A percentile compares a stretch with the other conserved stretches of the same genome.
Evolutionary conservation across 2,888 invertebrate species (phyloP).

Genomic region (Xanthorhoe designata): DNA sequence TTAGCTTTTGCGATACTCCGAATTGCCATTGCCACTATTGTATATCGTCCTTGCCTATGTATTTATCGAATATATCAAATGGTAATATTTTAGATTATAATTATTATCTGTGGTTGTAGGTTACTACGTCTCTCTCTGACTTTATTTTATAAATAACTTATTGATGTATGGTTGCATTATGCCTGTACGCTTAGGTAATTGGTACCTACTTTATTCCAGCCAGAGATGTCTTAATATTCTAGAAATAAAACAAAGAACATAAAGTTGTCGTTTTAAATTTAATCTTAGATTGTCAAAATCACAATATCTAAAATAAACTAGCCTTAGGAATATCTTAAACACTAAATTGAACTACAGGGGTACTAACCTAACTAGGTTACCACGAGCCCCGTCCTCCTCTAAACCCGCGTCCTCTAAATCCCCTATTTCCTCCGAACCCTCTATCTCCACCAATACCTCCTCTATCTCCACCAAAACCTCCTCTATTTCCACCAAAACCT

Average conservation of each 20-base stretch:
- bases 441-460: slow-evolving; percentile 41
- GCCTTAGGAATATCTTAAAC: slow-evolving; percentile 9
- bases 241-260: slow-evolving; percentile 34
- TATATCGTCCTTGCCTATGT: too few species aligned
- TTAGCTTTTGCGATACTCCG: too few species aligned
- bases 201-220: too few species aligned
- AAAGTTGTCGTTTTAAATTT: slow-evolving; percentile 23
- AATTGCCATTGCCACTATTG: too few species aligned
- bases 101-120: too few species aligned
- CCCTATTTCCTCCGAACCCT: slow-evolving; percentile 38
- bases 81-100: too few species aligned
- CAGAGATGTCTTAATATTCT: too few species aligned
- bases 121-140: too few species aligned
- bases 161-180: background rate
- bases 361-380: background rate
- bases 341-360: background rate
- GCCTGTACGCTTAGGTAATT: too few species aligned
- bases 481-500: slow-evolving; percentile 49
- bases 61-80: too few species aligned
- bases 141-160: too few species aligned
- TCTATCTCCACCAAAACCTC: slow-evolving; percentile 46
- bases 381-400: slow-evolving; percentile 44
- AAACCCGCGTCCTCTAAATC: slow-evolving; percentile 40
- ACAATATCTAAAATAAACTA: slow-evolving; percentile 6
- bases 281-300: slow-evolving; percentile 25